Conservation (phyloP, 1,140 invertebrate genomes). For the Drosophila paulistorum region DNA sequence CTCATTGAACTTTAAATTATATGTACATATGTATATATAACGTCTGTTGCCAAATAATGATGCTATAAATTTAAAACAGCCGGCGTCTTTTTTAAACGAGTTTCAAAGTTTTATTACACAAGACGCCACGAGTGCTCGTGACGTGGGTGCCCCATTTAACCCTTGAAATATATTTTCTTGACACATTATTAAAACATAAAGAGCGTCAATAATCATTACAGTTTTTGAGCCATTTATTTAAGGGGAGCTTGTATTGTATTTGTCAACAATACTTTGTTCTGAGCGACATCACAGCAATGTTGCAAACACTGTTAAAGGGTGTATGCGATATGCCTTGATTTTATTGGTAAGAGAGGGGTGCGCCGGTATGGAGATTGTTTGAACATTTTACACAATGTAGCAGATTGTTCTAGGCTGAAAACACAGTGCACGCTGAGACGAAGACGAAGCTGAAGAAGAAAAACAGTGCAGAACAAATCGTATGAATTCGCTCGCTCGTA, state of each 20-base stretch:
- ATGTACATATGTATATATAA: slow-evolving; percentile 27
- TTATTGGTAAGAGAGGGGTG: slow-evolving; percentile 41
- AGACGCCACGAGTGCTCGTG: slow-evolving; percentile 65
- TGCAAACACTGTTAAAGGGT: slow-evolving; percentile 42
- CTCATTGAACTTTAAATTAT: slow-evolving; percentile 55
- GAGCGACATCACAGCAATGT: slow-evolving; percentile 45
- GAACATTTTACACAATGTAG: slow-evolving; percentile 74
- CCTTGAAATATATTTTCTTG: slow-evolving; percentile 68
- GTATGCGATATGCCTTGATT: slow-evolving; percentile 53
- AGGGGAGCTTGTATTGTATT: slow-evolving; percentile 24
- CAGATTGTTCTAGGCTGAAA: slow-evolving; percentile 58
- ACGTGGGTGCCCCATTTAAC: slow-evolving; percentile 71
- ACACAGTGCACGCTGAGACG: no score
- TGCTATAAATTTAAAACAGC: slow-evolving; percentile 74
- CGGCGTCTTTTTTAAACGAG: slow-evolving; percentile 76
- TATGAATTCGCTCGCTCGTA: no score
- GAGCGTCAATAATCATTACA: slow-evolving; percentile 81
- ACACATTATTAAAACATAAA: slow-evolving; percentile 81
- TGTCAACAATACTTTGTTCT: slow-evolving; percentile 47
- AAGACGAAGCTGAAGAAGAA: no score
- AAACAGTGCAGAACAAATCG: no score
- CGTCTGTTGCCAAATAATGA: slow-evolving; percentile 63
- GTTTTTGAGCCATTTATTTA: slow-evolving; percentile 73
- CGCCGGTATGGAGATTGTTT: slow-evolving; percentile 49
- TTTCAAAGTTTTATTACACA: slow-evolving; percentile 77